A percentile compares a stretch with the other conserved stretches of the same genome.
phyloP scores from a whole-genome alignment of 2,113 vertebrate species.

The Spilogale gracilis region DNA sequence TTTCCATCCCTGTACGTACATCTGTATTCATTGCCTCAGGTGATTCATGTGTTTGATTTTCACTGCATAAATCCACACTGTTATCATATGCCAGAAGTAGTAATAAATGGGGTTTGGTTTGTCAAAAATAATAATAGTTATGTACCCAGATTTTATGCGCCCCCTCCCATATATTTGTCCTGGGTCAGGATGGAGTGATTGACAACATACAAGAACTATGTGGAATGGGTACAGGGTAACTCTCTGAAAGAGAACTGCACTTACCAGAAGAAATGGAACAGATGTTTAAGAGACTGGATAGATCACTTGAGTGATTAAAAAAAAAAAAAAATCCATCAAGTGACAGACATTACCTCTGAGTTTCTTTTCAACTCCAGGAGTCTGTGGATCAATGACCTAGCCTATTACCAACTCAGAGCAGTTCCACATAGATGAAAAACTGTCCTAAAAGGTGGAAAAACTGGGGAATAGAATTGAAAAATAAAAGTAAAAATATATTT shows the following conservation, averaged over 20 bases:
- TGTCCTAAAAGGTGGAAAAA: background rate
- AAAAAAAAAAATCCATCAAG: background rate
- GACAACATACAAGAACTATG: background rate
- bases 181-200: background rate
- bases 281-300: background rate
- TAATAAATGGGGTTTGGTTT: background rate
- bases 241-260: background rate
- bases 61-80: background rate
- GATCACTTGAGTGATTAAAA: background rate
- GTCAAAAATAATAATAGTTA: background rate
- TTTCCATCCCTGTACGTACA: background rate
- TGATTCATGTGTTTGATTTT: constrained; percentile 17
- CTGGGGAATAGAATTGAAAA: background rate
- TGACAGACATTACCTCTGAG: background rate
- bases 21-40: background rate
- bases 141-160: background rate
- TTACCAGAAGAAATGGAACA: background rate
- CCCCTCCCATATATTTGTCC: background rate
- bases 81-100: background rate
- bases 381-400: background rate
- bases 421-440: background rate
- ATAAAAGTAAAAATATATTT: constrained; percentile 46
- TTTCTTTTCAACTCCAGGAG: background rate
- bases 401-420: background rate
- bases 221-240: background rate